These are phyloP conservation scores for Sarcophilus harrisii DNA, from an alignment of 2,797 vertebrate genomes.

Conservation along the genomic window DNA sequence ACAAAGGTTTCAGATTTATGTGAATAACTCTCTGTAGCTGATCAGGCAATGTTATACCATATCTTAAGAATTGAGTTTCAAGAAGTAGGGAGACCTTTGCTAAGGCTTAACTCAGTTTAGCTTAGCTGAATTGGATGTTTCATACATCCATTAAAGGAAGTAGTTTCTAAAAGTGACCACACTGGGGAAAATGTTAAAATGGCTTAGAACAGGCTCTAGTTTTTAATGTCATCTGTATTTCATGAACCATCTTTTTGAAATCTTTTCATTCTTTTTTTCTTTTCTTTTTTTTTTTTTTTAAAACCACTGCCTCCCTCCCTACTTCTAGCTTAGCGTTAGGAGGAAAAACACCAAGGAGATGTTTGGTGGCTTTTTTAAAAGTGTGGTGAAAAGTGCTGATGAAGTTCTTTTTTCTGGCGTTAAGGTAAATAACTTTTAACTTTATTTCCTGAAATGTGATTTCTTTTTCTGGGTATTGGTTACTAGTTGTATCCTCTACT, in stretches of 20 bases:
- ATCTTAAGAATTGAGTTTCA: neutral
- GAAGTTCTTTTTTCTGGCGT: conserved; percentile 97
- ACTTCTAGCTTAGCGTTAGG: conserved; percentile 93
- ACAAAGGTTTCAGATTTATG: neutral
- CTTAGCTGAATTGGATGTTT: conserved; percentile 5
- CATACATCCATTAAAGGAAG: neutral
- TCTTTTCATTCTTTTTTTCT: conserved; percentile 31
- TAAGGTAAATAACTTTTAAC: conserved; percentile 88
- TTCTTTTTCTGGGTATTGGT: neutral
- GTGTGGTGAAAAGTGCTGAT: conserved; percentile 96
- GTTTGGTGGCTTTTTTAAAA: conserved; percentile 98
- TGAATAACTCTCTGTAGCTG: neutral
- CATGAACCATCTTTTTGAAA: conserved; percentile 19
- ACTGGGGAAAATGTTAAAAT: neutral
- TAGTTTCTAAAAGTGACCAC: neutral
- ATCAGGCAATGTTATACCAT: neutral
- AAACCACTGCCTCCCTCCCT: neutral
- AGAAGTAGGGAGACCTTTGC: conserved; percentile 3
- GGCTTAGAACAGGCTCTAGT: conserved; percentile 27
- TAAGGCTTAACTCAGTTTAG: conserved; percentile 3
- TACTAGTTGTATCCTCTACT: conserved; percentile 20
- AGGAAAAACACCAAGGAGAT: conserved; percentile 98
- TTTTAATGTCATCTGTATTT: neutral
- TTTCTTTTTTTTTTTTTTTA: conserved; percentile 28
- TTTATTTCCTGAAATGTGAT: neutral